Conservation (phyloP, 2,113 vertebrate genomes). For the Paralichthys olivaceus region DNA sequence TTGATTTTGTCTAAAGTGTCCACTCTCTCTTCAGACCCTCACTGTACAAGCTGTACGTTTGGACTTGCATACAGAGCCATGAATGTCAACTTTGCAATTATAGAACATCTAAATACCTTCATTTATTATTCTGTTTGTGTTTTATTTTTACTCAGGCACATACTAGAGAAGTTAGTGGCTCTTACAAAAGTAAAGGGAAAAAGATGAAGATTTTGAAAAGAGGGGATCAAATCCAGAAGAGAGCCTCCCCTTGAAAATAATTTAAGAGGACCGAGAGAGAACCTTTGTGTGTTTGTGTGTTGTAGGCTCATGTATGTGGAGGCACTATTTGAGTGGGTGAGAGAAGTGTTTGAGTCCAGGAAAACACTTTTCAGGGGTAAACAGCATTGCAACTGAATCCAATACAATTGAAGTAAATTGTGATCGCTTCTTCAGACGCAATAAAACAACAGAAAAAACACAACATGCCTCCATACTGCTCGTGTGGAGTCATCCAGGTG, state of each 20-base stretch:
- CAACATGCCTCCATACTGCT: too few relatives aligned
- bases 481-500: too few relatives aligned
- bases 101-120: background rate
- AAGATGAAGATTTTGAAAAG: conserved; percentile 1
- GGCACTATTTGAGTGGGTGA: too few relatives aligned
- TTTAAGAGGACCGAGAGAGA: background rate
- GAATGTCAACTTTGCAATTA: conserved; percentile 22
- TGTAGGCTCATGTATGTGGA: background rate
- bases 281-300: background rate
- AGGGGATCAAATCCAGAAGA: background rate
- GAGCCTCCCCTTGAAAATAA: background rate
- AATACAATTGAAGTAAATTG: too few relatives aligned
- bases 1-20: conserved; percentile 52
- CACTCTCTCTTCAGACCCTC: background rate
- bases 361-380: too few relatives aligned
- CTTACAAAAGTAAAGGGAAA: background rate
- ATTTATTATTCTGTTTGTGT: background rate
- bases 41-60: conserved; percentile 5
- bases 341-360: too few relatives aligned
- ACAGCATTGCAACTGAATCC: too few relatives aligned
- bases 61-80: conserved; percentile 28
- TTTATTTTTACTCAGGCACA: background rate
- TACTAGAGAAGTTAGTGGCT: background rate
- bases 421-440: too few relatives aligned
- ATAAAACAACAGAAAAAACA: too few relatives aligned